phyloP scores from a whole-genome alignment of 1,140 invertebrate genomes.

The Trinorchestia longiramus region DNA sequence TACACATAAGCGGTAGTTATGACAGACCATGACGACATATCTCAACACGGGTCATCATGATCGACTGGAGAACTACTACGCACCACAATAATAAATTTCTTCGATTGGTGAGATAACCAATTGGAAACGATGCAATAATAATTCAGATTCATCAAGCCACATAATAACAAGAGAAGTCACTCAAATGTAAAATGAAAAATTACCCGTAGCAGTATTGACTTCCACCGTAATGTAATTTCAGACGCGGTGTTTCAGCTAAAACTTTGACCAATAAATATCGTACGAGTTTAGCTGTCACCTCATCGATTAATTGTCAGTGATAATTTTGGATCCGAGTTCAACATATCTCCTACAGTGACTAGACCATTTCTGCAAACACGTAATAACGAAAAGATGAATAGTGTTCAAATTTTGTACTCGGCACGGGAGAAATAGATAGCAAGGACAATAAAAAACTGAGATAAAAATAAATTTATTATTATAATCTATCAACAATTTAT shows the following conservation, averaged over 20 bases:
- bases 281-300: neutral
- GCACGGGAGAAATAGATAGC: neutral
- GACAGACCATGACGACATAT: neutral
- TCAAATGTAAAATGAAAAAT: neutral
- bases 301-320: too few relatives aligned
- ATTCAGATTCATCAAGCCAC: neutral
- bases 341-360: neutral
- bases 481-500: slow-evolving; percentile 22
- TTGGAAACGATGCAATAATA: neutral
- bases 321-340: too few relatives aligned
- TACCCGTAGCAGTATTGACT: neutral
- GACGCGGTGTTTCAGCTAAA: neutral
- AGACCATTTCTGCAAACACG: neutral
- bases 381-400: neutral
- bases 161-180: neutral
- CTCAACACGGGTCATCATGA: neutral
- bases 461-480: slow-evolving; percentile 14
- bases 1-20: neutral
- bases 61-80: neutral
- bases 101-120: neutral
- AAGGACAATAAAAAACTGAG: neutral
- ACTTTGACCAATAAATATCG: neutral
- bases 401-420: neutral
- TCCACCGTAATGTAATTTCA: neutral
- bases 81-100: neutral